Percentiles rank a stretch among this genome's conserved stretches.
phyloP scores from a whole-genome alignment of 2,888 invertebrate species.

The Poecilobothrus nobilitatus region DNA sequence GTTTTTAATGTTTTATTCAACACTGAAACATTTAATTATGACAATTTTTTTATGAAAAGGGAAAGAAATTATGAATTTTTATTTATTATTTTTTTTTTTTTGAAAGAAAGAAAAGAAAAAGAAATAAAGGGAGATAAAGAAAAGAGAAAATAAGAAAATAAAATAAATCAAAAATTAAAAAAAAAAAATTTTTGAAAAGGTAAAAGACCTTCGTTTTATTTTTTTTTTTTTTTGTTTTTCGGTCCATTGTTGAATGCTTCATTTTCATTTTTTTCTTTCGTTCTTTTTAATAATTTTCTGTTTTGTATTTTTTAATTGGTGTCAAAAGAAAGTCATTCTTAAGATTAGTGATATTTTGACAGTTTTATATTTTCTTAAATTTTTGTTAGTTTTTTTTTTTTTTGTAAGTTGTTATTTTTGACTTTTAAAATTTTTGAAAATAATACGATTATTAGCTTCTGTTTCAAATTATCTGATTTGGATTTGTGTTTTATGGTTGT shows the following conservation, averaged over 20 bases:
- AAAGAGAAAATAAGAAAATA: too few relatives aligned
- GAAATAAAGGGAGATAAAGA: too few relatives aligned
- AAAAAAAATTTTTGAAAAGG: background rate
- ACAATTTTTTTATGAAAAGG: background rate
- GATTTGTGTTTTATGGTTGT: too few relatives aligned
- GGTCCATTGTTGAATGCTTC: too few relatives aligned
- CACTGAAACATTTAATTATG: background rate
- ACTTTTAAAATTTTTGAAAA: background rate
- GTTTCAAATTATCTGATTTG: background rate
- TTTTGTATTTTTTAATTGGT: background rate
- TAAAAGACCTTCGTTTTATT: background rate
- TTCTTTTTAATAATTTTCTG: too few relatives aligned
- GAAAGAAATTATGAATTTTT: background rate
- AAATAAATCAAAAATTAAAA: too few relatives aligned
- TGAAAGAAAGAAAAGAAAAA: background rate
- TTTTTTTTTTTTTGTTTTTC: background rate
- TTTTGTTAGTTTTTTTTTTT: too few relatives aligned
- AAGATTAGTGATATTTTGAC: too few relatives aligned
- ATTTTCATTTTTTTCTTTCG: background rate
- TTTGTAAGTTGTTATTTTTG: too few relatives aligned
- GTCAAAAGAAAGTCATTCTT: background rate
- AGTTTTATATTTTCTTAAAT: too few relatives aligned
- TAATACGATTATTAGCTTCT: background rate
- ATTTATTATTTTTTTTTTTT: too few relatives aligned
- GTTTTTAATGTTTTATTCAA: background rate